Evolutionary conservation across 37 sponge, comb jelly and placozoan species (phyloP).

Genomic region (Petrosia ficiformis): DNA sequence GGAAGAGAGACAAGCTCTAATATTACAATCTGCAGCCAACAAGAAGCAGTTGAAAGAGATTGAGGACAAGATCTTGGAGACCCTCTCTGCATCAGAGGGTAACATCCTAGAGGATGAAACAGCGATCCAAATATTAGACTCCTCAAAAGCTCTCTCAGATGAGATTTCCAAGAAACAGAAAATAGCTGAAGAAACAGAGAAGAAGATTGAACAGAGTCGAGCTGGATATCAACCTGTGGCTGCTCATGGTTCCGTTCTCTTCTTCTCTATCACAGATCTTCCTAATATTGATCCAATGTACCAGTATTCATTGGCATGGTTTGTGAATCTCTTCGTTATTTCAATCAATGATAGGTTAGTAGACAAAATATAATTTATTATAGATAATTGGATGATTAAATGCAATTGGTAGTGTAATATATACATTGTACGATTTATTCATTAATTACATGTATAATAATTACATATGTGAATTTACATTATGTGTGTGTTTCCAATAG

Average conservation of each 20-base stretch:
- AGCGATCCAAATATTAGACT: conserved; percentile 94
- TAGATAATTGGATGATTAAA: neutral
- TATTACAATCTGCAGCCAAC: conserved; percentile 93
- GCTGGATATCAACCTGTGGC: conserved; percentile 98
- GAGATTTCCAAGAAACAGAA: conserved; percentile 90
- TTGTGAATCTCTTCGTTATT: conserved; percentile 92
- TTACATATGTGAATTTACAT: no score
- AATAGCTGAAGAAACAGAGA: conserved; percentile 98
- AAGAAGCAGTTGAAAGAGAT: conserved; percentile 99
- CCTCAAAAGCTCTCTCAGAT: conserved; percentile 90
- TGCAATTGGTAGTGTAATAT: neutral
- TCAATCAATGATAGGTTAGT: conserved; percentile 91
- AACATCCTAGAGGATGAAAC: conserved; percentile 98
- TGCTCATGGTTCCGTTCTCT: conserved; percentile 90
- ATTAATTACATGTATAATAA: conserved; percentile 5
- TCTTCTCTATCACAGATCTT: conserved; percentile 98
- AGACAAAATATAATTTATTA: no score
- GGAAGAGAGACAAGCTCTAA: conserved; percentile 95
- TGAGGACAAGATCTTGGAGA: conserved; percentile 98
- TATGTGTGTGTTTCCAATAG: conserved; percentile 19
- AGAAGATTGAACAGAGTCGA: conserved; percentile 95
- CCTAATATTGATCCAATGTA: conserved; percentile 99
- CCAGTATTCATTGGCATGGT: conserved; percentile 99
- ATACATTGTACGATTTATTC: neutral
- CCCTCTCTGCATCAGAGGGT: conserved; percentile 96